Conservation (phyloP, 2,888 invertebrate species). For the Electrophaes corylata region DNA sequence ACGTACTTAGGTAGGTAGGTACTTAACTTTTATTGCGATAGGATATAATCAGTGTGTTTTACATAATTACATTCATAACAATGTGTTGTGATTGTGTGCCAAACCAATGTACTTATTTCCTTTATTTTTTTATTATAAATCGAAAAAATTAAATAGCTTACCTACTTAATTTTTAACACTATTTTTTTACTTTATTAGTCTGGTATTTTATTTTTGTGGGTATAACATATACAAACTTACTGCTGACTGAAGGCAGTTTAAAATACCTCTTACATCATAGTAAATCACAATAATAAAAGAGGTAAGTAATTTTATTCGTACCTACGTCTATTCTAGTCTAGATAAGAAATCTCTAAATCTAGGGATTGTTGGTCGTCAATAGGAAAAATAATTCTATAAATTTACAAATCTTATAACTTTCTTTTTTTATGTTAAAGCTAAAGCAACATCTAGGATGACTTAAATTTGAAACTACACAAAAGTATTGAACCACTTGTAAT, state of each 20-base stretch:
- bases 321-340: neutral
- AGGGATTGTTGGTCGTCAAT: slow-evolving; percentile 18
- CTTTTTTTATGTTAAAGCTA: neutral
- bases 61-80: too few species aligned
- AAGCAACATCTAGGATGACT: neutral
- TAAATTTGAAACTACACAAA: neutral
- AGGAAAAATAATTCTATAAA: slow-evolving; percentile 8
- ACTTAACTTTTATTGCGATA: neutral
- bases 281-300: too few species aligned
- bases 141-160: too few species aligned
- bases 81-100: too few species aligned
- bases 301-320: neutral
- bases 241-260: neutral
- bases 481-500: too few species aligned
- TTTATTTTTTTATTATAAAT: too few species aligned
- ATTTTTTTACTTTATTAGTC: too few species aligned
- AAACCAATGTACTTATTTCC: too few species aligned
- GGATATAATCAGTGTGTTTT: too few species aligned
- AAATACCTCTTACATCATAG: neutral
- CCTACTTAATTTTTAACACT: too few species aligned
- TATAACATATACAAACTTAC: neutral
- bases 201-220: too few species aligned
- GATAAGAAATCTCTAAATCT: slow-evolving; percentile 7
- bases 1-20: too few species aligned
- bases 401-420: neutral